These are phyloP conservation scores for Megalopta genalis DNA, from an alignment of 1,140 invertebrate species.

Conservation along the genomic window DNA sequence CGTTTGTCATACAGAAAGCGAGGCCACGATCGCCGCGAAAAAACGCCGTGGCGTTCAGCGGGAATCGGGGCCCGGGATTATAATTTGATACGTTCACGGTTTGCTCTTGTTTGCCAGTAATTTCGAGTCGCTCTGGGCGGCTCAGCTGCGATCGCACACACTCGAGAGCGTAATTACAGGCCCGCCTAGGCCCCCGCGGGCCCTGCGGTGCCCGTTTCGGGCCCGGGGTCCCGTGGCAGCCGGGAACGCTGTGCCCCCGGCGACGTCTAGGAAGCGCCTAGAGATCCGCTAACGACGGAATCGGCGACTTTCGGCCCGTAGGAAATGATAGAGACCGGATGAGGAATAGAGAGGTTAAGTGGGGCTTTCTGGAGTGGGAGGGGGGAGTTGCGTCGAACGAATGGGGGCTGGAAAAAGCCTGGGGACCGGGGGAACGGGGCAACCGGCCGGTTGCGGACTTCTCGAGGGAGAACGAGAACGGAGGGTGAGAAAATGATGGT, in stretches of 20 bases:
- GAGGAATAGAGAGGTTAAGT: not conserved
- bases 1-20: no score
- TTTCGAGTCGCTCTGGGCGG: conserved; percentile 76
- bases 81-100: conserved; percentile 76
- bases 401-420: not conserved
- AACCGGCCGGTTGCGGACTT: no score
- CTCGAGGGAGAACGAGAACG: no score
- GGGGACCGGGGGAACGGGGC: no score
- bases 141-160: conserved; percentile 65
- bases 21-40: not conserved
- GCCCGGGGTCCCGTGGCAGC: no score
- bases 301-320: not conserved
- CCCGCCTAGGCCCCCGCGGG: conserved; percentile 56
- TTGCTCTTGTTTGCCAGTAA: conserved; percentile 78
- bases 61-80: conserved; percentile 56
- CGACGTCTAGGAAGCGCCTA: conserved; percentile 72
- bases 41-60: not conserved
- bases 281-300: conserved; percentile 46
- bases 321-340: conserved; percentile 1
- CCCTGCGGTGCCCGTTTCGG: no score
- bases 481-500: no score
- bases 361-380: not conserved
- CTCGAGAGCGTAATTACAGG: conserved; percentile 75
- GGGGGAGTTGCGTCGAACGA: not conserved
- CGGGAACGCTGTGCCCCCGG: conserved; percentile 34